Evolutionary conservation across 1,140 invertebrate species (phyloP), one percentile per base, ranked within the genome.

Genomic region (Adoxophyes honmai): DNA sequence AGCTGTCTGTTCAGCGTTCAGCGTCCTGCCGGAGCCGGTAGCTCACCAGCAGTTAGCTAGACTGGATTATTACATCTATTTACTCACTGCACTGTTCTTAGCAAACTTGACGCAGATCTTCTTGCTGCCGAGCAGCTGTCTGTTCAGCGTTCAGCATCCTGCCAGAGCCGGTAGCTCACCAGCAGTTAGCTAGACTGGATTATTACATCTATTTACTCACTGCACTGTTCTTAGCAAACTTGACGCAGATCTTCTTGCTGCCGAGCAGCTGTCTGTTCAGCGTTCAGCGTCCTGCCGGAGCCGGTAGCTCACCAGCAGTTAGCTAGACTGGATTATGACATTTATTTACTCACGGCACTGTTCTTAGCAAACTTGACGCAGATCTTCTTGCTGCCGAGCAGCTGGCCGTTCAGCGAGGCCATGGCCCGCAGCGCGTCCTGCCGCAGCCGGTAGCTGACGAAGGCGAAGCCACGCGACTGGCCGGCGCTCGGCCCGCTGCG

Each of bases 381-480:
- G 54, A 97, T 92, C 64, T 91, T 92, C 74, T 95, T 96, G 10
- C 90, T 91, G 57, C 95, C 93, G 21, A 96, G 86, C 64, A 92
- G 84, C 66, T 94, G 93, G 53, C 95, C 95, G 88, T 97, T 92
- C 52, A 97, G 81, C 55, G 91, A 90, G 36, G 91, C 86, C 85
- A 94, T 93, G 0, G 95, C 95, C 60, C 78, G 85, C 21, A 91
- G 74, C 1, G 94, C 94, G 73, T 94, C 92, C 64, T 93, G 90
- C 48, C 91, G 86, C 73, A 89, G 90, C 69, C 93, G 91, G 75
- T 95, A 98, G 0, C 96, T 98, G 16, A 97, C 95, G 89, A 98
- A 98, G 33, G 96, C 96, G 83, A 98, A 98, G n/a, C 97, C 97
- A 64, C 96, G 89, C 0, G 97, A 95, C 80, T 96, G 95, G 38